Evolutionary conservation across 2,113 vertebrate genomes (phyloP).

Genomic region (Ceuthmochares aereus): DNA sequence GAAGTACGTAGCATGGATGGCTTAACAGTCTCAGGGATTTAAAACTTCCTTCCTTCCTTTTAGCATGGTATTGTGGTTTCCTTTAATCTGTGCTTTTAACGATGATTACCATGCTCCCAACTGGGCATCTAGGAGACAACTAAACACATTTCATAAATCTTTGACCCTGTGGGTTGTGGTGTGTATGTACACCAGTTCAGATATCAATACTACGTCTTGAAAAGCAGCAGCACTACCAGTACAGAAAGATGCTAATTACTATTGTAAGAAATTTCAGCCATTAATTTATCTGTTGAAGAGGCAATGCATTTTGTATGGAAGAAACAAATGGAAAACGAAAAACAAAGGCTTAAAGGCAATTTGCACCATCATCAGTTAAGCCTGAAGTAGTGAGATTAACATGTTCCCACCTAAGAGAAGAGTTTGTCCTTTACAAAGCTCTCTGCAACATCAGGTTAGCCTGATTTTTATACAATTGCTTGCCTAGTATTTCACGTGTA

Average conservation of each 20-base stretch:
- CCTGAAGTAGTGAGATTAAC: neutral
- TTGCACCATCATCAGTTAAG: neutral
- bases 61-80: neutral
- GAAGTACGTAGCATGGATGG: rapidly evolving
- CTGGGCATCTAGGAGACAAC: neutral
- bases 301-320: neutral
- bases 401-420: neutral
- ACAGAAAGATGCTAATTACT: neutral
- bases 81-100: neutral
- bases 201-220: neutral
- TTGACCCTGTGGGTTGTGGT: neutral
- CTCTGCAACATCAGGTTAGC: neutral
- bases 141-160: rapidly evolving
- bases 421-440: neutral
- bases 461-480: neutral
- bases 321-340: neutral
- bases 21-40: neutral
- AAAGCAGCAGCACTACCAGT: neutral
- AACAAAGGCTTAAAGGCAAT: neutral
- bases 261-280: neutral
- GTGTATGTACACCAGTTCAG: rapidly evolving
- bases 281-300: neutral
- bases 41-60: neutral
- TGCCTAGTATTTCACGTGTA: neutral
- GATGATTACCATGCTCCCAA: neutral